A percentile compares a stretch with the other conserved stretches of the same genome.
phyloP scores from a whole-genome alignment of 1,140 invertebrate genomes.

The Habropoda laboriosa region DNA sequence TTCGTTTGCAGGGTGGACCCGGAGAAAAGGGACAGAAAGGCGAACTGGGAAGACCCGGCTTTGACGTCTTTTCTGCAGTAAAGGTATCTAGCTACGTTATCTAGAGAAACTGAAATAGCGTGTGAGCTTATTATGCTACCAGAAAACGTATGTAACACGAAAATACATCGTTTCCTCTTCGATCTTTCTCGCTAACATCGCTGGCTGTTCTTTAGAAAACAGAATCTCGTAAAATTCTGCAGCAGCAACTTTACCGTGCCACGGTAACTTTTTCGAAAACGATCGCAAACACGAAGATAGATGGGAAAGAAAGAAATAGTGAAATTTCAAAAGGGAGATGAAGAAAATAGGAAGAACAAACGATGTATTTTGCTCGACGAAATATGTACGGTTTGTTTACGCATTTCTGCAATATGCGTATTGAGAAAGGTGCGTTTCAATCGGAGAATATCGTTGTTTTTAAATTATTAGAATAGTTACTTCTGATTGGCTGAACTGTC shows the following conservation, averaged over 20 bases:
- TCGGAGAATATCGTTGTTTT: neutral
- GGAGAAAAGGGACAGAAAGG: conserved; percentile 95
- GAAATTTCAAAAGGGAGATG: too few relatives aligned
- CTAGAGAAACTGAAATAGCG: conserved; percentile 39
- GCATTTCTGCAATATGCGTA: neutral
- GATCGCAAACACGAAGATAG: too few relatives aligned
- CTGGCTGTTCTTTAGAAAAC: conserved; percentile 23
- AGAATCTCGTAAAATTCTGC: conserved; percentile 39
- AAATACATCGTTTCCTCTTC: conserved; percentile 51
- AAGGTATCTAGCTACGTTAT: conserved; percentile 86
- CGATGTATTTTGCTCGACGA: conserved; percentile 14
- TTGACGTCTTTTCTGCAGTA: conserved; percentile 94
- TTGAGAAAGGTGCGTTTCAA: neutral
- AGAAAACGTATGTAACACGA: conserved; percentile 31
- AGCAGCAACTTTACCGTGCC: too few relatives aligned
- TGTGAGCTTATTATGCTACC: conserved; percentile 17
- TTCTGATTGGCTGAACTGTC: too few relatives aligned
- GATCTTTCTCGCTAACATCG: conserved; percentile 13
- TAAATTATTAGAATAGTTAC: neutral
- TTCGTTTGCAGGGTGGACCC: conserved; percentile 87
- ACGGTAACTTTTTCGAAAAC: too few relatives aligned
- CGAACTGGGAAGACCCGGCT: conserved; percentile 91
- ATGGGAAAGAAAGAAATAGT: neutral
- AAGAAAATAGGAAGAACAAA: neutral
- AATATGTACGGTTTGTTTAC: neutral